Evolutionary conservation across 1,140 invertebrate species (phyloP).

Genomic region (Drosophila prosaltans): DNA sequence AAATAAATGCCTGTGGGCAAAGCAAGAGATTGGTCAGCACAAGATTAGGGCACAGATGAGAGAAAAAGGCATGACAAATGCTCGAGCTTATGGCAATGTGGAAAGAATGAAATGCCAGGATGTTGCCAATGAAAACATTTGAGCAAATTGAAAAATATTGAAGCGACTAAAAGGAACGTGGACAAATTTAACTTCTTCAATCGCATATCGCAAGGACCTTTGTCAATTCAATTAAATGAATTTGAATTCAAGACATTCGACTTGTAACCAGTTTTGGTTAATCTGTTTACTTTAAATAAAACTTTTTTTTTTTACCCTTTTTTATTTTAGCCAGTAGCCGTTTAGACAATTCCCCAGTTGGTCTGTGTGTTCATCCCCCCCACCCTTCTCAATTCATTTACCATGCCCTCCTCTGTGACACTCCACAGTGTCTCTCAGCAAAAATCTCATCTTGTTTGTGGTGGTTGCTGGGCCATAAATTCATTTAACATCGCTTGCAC

Average conservation of each 20-base stretch:
- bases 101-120: not conserved
- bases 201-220: too few species aligned
- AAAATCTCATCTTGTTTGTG: conserved; percentile 13
- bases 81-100: conserved; percentile 2
- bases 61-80: conserved; percentile 18
- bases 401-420: too few species aligned
- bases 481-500: conserved; percentile 62
- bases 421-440: not conserved
- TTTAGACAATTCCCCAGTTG: conserved; percentile 4
- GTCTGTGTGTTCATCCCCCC: not conserved
- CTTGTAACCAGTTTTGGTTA: not conserved
- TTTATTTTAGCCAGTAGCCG: not conserved
- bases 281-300: not conserved
- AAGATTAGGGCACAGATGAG: conserved; percentile 21
- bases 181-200: too few species aligned
- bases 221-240: too few species aligned
- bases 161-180: not conserved
- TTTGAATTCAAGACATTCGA: too few species aligned
- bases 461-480: conserved; percentile 56
- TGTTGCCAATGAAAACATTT: not conserved
- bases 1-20: conserved; percentile 68
- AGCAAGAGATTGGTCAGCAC: conserved; percentile 2
- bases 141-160: conserved; percentile 3
- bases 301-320: not conserved
- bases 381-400: too few species aligned